Base-by-base conservation (phyloP, 53 echinoderm and acorn worm genomes). In the Henricia sp. region DNA sequence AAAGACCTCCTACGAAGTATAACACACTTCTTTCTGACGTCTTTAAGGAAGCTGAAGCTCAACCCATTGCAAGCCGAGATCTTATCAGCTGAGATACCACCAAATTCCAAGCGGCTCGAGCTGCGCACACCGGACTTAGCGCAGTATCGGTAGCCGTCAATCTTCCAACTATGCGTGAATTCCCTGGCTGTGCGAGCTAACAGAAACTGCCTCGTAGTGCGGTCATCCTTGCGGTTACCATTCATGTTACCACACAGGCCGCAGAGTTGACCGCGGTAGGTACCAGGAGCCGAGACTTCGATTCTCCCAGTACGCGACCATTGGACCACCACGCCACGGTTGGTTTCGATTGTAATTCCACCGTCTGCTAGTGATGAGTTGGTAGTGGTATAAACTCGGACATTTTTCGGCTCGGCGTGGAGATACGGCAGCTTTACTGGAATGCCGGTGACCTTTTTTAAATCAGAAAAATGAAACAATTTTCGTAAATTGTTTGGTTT, bases 241-340 rank as follows among this genome's bases (percentile, higher is more conserved):
- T 93, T 93, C 90, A 90, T 90, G 57, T 93, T 90, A 14, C 93
- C 93, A 62, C 93, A 93, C 69, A 93, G 75, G 27, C 93, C 93
- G 10, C 71, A 84, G 32, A 86, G 67, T 14, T 55, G 34, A 35
- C 65, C 52, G 12, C 42, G 0, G 53, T 72, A 85, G 0, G 53
- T 40, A 0, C 36, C 48, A 0, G 84, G 88, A 28, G 91, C 87
- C 20, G 50, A 37, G 32, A 93, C 60, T n/a, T 39, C n/a, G 6
- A 93, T 66, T 10, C 39, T 43, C 3, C 38, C 71, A 3, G 42
- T 0, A 55, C 43, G 30, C 28, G 84, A 83, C 93, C 93, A 93
- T 5, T 57, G 44, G 57, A 93, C 54, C 23, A 64, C 55, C 39
- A 93, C 65, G 10, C 93, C 93, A 23, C 77, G 74, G 70, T 90